Conservation (phyloP, 2,888 invertebrate genomes). For the Cyrtodaria siliqua region DNA sequence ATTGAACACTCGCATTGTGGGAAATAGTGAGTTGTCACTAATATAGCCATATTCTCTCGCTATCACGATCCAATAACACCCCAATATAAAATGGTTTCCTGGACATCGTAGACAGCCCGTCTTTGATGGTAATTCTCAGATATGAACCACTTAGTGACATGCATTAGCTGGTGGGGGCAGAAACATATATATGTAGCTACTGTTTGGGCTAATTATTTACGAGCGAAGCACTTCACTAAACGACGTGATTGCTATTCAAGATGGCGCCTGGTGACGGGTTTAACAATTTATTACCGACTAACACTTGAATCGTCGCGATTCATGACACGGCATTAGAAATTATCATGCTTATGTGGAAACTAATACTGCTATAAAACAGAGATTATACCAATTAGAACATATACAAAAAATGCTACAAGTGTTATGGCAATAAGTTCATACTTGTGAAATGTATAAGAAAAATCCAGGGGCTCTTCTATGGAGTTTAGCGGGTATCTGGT, state of each 20-base stretch:
- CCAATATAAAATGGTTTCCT: no score
- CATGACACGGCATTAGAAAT: slow-evolving; percentile 45
- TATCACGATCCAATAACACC: no score
- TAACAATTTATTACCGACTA: slow-evolving; percentile 47
- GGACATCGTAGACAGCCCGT: no score
- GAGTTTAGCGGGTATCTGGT: background rate
- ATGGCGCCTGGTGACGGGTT: slow-evolving; percentile 54
- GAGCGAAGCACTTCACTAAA: slow-evolving; percentile 24
- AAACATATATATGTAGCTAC: slow-evolving; percentile 28
- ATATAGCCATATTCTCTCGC: no score
- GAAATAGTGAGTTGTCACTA: no score
- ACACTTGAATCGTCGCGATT: slow-evolving; percentile 33
- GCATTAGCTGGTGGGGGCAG: slow-evolving; percentile 9
- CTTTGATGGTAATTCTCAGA: no score
- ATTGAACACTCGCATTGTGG: no score
- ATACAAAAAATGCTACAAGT: slow-evolving; percentile 12
- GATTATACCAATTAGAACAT: slow-evolving; percentile 45
- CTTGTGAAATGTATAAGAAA: slow-evolving; percentile 10
- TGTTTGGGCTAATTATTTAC: slow-evolving; percentile 48
- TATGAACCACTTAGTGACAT: slow-evolving; percentile 23
- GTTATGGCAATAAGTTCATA: slow-evolving; percentile 8
- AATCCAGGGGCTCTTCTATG: slow-evolving; percentile 4
- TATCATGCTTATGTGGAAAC: slow-evolving; percentile 44
- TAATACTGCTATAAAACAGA: slow-evolving; percentile 32
- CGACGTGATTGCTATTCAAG: slow-evolving; percentile 43